Evolutionary conservation across 2,888 invertebrate species (phyloP), one percentile per base, ranked within the genome.

Genomic region (Corbicula japonica): DNA sequence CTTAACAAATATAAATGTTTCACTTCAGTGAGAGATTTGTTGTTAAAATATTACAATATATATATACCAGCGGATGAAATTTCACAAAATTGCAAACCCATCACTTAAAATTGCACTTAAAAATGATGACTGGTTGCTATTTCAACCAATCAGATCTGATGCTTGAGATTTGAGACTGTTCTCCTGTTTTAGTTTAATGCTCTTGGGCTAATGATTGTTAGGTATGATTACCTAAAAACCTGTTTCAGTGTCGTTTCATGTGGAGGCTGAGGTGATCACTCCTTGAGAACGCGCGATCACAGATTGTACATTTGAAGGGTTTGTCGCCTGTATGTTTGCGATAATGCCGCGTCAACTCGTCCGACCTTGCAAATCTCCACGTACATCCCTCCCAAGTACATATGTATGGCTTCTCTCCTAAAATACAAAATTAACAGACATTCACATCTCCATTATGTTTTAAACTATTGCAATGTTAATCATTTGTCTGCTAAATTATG

Each of bases 201-300:
- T n/a, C 26, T 52, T 1, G 26, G 28, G 15, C 54, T 26, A 32
- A 26, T 26, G 10, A 54, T 26, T 48, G 48, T 48, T 5, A 4
- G 23, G 2, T 23, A 35, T n/a, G 41, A 35, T 38, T 12, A 35
- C 60, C 35, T 38, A 35, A 60, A 10, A 35, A 60, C 4, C 35
- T 5, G 5, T 35, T 38, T 60, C 87, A 91, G 89, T 95, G 95
- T 77, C 95, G 92, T 90, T 95, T 95, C 95, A 95, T 95, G 91
- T 95, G 95, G 44, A 95, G 94, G 18, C 95, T 95, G 72, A 95
- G 93, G 87, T 96, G 95, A 88, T 95, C 95, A 5, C 95, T 95
- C n/a, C 95, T 93, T 30, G 95, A 95, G 91, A 95, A 95, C 26
- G 95, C 95, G 50, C 95, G 91, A 81, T 95, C 95, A 91, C 95